Conservation (phyloP, 2,888 invertebrate genomes). For the Athrips mouffetella region DNA sequence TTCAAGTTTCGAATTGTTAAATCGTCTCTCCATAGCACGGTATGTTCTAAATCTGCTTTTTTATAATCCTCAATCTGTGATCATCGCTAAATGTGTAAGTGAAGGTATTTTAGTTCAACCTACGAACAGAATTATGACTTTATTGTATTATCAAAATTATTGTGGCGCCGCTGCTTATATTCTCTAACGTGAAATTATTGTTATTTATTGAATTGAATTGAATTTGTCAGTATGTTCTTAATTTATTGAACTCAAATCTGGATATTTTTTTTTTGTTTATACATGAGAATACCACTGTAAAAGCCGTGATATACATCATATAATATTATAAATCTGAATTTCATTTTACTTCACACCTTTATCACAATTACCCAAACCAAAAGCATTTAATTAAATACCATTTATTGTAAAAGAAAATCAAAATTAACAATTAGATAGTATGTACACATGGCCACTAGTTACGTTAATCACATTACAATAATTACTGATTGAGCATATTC, state of each 20-base stretch:
- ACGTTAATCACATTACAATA: constrained; percentile 17
- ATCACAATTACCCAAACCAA: not conserved
- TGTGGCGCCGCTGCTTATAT: constrained; percentile 62
- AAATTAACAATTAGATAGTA: constrained; percentile 25
- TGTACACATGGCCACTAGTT: constrained; percentile 56
- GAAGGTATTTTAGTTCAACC: constrained; percentile 66
- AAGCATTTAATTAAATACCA: too few species aligned
- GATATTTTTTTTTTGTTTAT: constrained; percentile 73
- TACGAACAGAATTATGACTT: constrained; percentile 53
- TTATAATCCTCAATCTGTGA: constrained; percentile 77
- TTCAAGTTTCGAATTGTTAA: constrained; percentile 73
- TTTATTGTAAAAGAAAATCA: constrained; percentile 3
- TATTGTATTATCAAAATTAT: constrained; percentile 53
- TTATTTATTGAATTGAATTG: constrained; percentile 74
- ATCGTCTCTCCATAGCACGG: constrained; percentile 75
- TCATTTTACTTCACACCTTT: constrained; percentile 43
- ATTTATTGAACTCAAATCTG: constrained; percentile 74
- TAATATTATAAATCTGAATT: constrained; percentile 71
- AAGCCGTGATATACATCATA: constrained; percentile 78
- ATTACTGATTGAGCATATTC: constrained; percentile 22
- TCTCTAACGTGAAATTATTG: constrained; percentile 61
- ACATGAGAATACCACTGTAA: constrained; percentile 76
- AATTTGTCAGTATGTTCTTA: constrained; percentile 68
- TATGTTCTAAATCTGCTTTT: constrained; percentile 76
- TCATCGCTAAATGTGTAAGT: constrained; percentile 75